Base-by-base conservation (phyloP, 1,140 invertebrate species). In the Tetraneura akinire region DNA sequence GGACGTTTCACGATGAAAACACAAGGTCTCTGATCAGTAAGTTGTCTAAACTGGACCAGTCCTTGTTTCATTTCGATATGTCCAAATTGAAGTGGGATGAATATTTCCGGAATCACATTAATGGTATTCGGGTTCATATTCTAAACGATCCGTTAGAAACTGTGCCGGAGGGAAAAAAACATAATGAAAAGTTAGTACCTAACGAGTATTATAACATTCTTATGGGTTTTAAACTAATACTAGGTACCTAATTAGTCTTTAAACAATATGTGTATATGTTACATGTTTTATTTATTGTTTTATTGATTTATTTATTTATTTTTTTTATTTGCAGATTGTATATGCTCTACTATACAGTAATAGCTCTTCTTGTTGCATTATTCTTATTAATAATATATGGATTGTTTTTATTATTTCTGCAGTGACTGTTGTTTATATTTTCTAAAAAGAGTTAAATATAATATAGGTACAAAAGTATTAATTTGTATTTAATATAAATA, bases 11-110 rank as follows among this genome's bases (percentile, higher is more conserved):
- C 18, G 81, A 83, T 53, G 11, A 51, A 6, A 91, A 92, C 84
- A 85, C 92, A 0, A 84, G 87, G 74, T 84, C 83, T 23, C 83
- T 95, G 42, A 89, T 89, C 85, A 80, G 85, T 0, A 84, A 86
- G 26, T 86, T 94, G 83, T 83, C 87, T 16, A 82, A 85, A 8
- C 84, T 87, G 42, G 93, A 94, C 83, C 87, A 87, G 81, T 83
- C 87, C 82, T 80, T 91, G 70, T 94, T 93, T 83, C 88, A 89
- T 55, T 93, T 93, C 84, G 89, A 90, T 66, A 88, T 94, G 83
- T 84, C 84, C 5, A 85, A 89, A 45, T 86, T 94, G 21, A 86
- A 92, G 82, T 95, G 93, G 92, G 82, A 87, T 2, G 84, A 87
- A 21, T 93, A 91, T 84, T 89, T 92, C 66, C 84, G 88, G 23